Conservation (phyloP, 2,113 vertebrate species). For the Charina bottae region DNA sequence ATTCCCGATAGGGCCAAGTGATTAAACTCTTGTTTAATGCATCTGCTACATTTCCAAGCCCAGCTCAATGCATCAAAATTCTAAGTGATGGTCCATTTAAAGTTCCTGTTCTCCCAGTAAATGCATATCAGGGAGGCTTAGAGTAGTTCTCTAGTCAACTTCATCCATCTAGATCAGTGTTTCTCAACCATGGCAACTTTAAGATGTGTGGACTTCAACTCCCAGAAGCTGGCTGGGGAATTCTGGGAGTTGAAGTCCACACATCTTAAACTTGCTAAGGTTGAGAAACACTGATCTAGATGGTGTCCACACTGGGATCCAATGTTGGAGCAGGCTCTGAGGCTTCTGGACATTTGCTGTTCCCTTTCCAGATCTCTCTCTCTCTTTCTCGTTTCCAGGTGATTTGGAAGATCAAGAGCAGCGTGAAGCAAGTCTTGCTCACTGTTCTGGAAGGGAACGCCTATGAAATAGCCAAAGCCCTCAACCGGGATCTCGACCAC, state of each 20-base stretch:
- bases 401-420: slow-evolving; percentile 80
- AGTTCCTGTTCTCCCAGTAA: no score
- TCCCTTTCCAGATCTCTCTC: no score
- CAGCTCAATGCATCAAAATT: no score
- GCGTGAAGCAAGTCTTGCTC: slow-evolving; percentile 82
- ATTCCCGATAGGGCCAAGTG: no score
- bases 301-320: not conserved
- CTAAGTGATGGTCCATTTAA: no score
- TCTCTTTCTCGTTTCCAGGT: slow-evolving; percentile 73
- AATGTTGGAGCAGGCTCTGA: not conserved
- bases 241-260: not conserved
- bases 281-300: not conserved
- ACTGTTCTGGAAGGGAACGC: slow-evolving; percentile 71
- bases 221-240: not conserved
- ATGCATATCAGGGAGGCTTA: no score
- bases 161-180: not conserved
- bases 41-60: no score
- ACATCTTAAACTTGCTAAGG: not conserved
- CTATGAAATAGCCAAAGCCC: slow-evolving; percentile 67
- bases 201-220: not conserved
- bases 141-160: not conserved
- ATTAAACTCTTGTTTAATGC: no score
- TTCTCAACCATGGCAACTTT: not conserved
- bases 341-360: not conserved
- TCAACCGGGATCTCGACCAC: slow-evolving; percentile 56